Base-by-base conservation (phyloP, 2,113 vertebrate species). In the Pelobates fuscus region DNA sequence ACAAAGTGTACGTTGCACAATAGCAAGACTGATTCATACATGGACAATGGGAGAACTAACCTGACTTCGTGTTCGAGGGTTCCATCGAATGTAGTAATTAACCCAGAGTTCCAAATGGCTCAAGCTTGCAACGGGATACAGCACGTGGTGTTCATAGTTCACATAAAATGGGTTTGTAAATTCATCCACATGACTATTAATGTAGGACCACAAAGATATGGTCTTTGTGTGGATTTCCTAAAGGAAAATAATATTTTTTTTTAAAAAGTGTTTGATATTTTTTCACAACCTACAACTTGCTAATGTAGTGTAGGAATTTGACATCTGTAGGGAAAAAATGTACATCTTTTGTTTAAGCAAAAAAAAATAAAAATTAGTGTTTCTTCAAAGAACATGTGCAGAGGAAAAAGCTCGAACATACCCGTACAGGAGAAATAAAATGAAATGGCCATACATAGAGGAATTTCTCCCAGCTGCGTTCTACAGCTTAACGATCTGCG, bases 151-250 rank as follows among this genome's bases (percentile, higher is more conserved):
- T 80, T 96, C 89, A 32, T 97, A 97, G 84, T 97, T 93, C 3
- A 97, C 93, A 12, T 93, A 99, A 82, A 98, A 97, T 4, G 97
- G 96, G 80, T 98, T 98, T 71, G 90, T 94, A 85, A 98, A 99
- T 81, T 98, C 96, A 69, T 98, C 95, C 0, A 91, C 73, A 57
- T 97, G 96, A 80, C 95, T 99, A 88, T 98, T 98, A 61, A 96
- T 84, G 43, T 95, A 97, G 55, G 97, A 98, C 96, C 96, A 99
- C 49, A 98, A 82, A 0, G 97, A 97, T 23, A 94, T 6, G 0
- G 96, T 96, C 81, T 85, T 93, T 74, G 87, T 88, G 70, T 87
- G 91, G 54, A 97, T 70, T 75, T 94, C 95, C 97, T 98, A 71
- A 71, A 83, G 26, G 58, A 1, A 17, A 44, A 8, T 59, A 46